Conservation (phyloP, 2,797 vertebrate species). For the Malurus splendens region DNA sequence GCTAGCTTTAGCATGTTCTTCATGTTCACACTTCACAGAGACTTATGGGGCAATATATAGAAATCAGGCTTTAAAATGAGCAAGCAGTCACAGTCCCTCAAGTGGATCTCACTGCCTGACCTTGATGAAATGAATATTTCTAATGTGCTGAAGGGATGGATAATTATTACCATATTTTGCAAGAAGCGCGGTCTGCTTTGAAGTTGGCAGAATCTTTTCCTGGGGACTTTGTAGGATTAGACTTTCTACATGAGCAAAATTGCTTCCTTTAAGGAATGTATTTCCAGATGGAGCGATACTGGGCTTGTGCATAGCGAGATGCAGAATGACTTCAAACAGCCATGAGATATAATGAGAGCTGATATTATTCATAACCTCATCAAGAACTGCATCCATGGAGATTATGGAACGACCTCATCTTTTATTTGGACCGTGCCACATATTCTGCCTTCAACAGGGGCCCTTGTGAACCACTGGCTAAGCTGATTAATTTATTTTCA, state of each 20-base stretch:
- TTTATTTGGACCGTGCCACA: neutral
- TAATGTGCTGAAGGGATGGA: neutral
- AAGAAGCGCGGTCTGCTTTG: neutral
- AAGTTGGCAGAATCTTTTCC: conserved; percentile 15
- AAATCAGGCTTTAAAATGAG: neutral
- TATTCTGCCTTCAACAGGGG: neutral
- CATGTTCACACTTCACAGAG: rapidly evolving
- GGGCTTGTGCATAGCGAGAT: rapidly evolving
- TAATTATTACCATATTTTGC: conserved; percentile 8
- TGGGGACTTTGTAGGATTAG: conserved; percentile 6
- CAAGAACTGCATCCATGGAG: neutral
- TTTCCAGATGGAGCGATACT: neutral
- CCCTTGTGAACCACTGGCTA: neutral
- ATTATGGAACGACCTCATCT: neutral
- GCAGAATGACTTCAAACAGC: neutral
- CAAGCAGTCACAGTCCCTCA: neutral
- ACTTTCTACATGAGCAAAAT: neutral
- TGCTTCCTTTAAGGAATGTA: neutral
- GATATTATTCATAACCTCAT: conserved; percentile 9
- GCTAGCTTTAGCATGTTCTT: neutral
- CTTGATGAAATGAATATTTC: neutral
- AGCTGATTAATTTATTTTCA: conserved; percentile 18
- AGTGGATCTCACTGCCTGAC: neutral
- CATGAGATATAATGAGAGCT: neutral
- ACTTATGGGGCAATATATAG: neutral